Evolutionary conservation across 1,140 invertebrate genomes (phyloP).

Genomic region (Brachionus angularis): DNA sequence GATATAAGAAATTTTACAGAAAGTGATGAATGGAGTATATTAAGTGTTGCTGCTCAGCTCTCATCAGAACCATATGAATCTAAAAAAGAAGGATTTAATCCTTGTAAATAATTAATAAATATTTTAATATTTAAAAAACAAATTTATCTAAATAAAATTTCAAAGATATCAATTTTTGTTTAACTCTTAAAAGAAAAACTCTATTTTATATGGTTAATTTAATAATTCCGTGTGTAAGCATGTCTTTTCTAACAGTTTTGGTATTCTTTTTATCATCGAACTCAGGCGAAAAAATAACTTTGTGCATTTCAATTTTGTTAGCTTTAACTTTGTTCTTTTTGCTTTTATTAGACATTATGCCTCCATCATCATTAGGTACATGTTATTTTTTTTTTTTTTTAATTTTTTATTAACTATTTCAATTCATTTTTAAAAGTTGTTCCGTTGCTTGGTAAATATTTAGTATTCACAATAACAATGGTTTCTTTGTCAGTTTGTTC

Average conservation of each 20-base stretch:
- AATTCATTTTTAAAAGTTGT: slow-evolving; percentile 68
- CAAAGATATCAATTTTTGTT: slow-evolving; percentile 54
- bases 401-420: not conserved
- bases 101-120: too few relatives aligned
- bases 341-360: slow-evolving; percentile 93
- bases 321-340: slow-evolving; percentile 65
- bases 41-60: too few relatives aligned
- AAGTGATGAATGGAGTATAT: too few relatives aligned
- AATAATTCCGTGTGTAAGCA: slow-evolving; percentile 63
- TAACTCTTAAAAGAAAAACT: slow-evolving; percentile 45
- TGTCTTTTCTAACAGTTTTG: slow-evolving; percentile 62
- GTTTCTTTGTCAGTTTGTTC: slow-evolving; percentile 96
- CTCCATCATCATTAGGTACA: slow-evolving; percentile 77
- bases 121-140: too few relatives aligned
- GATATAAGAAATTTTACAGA: too few relatives aligned
- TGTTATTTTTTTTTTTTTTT: not conserved
- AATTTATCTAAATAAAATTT: too few relatives aligned
- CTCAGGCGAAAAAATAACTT: slow-evolving; percentile 63
- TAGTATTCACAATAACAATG: slow-evolving; percentile 98
- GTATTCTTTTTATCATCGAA: slow-evolving; percentile 64
- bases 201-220: slow-evolving; percentile 63
- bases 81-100: too few relatives aligned
- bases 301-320: slow-evolving; percentile 63
- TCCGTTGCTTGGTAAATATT: slow-evolving; percentile 95
- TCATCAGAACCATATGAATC: too few relatives aligned